phyloP scores from a whole-genome alignment of 1,140 invertebrate species.

The Anadara kagoshimensis region DNA sequence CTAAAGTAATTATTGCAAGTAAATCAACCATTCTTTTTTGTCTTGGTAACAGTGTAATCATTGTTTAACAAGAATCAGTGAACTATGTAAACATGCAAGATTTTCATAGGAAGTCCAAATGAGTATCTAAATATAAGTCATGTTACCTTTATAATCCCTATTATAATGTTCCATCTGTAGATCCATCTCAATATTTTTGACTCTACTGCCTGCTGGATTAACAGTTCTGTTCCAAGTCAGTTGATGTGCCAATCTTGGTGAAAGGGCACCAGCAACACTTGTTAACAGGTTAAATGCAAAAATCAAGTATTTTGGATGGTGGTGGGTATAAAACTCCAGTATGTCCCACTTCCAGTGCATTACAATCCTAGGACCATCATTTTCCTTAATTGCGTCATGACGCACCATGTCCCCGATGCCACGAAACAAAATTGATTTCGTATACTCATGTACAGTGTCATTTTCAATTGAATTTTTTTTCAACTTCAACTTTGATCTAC shows the following conservation, averaged over 20 bases:
- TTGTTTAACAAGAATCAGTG: neutral
- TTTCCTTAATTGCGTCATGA: constrained; percentile 1
- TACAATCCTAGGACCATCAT: constrained; percentile 11
- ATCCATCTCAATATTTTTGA: constrained; percentile 3
- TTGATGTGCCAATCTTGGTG: constrained; percentile 4
- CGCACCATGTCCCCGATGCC: neutral
- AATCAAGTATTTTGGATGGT: constrained; percentile 5
- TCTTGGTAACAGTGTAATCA: neutral
- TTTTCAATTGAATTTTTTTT: neutral
- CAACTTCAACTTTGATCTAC: neutral
- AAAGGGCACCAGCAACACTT: neutral
- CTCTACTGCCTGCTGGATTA: constrained; percentile 2
- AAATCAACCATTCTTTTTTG: too few species aligned
- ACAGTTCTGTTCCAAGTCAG: constrained; percentile 6
- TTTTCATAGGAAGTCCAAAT: neutral
- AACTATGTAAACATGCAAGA: neutral
- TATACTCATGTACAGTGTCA: constrained; percentile 9
- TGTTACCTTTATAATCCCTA: constrained; percentile 14
- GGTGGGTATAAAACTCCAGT: constrained; percentile 1
- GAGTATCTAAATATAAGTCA: neutral
- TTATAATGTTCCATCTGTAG: constrained; percentile 10
- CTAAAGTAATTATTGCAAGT: too few species aligned
- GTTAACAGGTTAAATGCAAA: neutral
- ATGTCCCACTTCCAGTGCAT: constrained; percentile 6
- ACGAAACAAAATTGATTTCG: neutral